phyloP scores from a whole-genome alignment of 1,140 invertebrate species.

The Phenacoccus solenopsis region DNA sequence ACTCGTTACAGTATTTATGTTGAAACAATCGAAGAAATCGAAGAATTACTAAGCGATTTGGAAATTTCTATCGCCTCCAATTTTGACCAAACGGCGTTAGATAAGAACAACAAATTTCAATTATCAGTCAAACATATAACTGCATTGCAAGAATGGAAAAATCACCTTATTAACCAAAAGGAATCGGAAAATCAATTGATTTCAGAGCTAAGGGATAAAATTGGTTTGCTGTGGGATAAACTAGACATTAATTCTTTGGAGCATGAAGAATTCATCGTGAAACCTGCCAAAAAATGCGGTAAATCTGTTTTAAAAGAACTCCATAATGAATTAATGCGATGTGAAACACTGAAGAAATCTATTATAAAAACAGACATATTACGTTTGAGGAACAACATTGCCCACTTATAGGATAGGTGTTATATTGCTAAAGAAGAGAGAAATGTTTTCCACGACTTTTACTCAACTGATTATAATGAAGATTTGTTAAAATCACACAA shows the following conservation, averaged over 20 bases:
- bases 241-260: conserved; percentile 18
- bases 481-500: conserved; percentile 23
- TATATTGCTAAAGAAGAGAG: conserved; percentile 19
- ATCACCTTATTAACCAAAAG: conserved; percentile 17
- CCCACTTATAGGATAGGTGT: conserved; percentile 22
- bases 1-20: background rate
- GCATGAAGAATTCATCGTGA: conserved; percentile 20
- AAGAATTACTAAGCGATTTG: background rate
- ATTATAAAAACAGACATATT: conserved; percentile 22
- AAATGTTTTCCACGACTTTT: conserved; percentile 16
- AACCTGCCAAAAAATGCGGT: conserved; percentile 10
- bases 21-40: background rate
- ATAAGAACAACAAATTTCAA: background rate
- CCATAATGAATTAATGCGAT: conserved; percentile 20
- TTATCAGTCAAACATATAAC: background rate
- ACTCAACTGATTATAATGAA: conserved; percentile 20
- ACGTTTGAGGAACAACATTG: conserved; percentile 20
- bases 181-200: conserved; percentile 15
- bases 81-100: background rate
- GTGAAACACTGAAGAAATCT: conserved; percentile 22
- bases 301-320: conserved; percentile 20
- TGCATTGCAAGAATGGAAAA: conserved; percentile 11
- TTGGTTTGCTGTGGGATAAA: conserved; percentile 21
- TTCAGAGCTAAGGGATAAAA: conserved; percentile 16
- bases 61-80: background rate